Evolutionary conservation across 2,888 invertebrate genomes (phyloP).

Genomic region (Vandiemenella viatica): DNA sequence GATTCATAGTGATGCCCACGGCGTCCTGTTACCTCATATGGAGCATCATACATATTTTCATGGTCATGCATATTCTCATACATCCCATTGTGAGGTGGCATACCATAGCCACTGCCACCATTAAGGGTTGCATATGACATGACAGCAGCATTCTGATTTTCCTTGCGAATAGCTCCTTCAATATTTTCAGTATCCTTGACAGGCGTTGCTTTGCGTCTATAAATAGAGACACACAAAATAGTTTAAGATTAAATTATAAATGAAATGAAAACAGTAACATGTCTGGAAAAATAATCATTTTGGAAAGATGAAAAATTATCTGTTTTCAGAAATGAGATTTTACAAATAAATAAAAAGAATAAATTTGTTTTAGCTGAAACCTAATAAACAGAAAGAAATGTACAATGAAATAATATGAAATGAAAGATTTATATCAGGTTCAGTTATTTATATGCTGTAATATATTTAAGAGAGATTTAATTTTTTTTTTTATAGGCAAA

Average conservation of each 20-base stretch:
- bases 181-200: slow-evolving; percentile 81
- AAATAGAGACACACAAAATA: not conserved
- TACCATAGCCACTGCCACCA: slow-evolving; percentile 39
- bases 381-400: no score
- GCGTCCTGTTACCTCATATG: slow-evolving; percentile 48
- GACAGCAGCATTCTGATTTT: slow-evolving; percentile 72
- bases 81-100: slow-evolving; percentile 31
- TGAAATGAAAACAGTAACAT: no score
- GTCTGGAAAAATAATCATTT: not conserved
- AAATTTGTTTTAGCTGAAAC: no score
- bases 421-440: no score
- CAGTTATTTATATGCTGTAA: no score
- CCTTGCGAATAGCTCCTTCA: slow-evolving; percentile 71
- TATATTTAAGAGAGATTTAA: no score
- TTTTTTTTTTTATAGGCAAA: no score
- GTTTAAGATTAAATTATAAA: not conserved
- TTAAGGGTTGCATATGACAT: slow-evolving; percentile 78
- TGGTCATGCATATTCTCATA: slow-evolving; percentile 44
- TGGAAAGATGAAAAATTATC: no score
- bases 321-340: no score
- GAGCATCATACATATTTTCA: slow-evolving; percentile 61
- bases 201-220: slow-evolving; percentile 64
- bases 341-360: no score
- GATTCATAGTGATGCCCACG: slow-evolving; percentile 49
- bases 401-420: no score